Base-by-base conservation (phyloP, 1,140 invertebrate species). In the Zaprionus taronus region DNA sequence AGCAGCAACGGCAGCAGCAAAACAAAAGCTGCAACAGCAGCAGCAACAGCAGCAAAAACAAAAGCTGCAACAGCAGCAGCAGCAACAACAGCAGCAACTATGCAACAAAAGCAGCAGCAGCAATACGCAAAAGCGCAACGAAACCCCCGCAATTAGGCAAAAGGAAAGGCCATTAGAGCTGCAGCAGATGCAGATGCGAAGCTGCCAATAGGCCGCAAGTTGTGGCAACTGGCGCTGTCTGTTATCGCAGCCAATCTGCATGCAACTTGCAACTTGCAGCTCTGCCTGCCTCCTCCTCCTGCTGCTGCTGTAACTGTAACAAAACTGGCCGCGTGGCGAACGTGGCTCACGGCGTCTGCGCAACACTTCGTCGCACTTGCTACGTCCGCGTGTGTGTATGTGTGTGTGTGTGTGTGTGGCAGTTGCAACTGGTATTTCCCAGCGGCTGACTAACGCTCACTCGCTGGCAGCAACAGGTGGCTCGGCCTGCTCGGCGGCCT, bases 381-480 rank as follows among this genome's bases (percentile, higher is more conserved):
- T 53, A 41, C 34, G 15, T 49, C 22, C 15, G 47, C 17, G 24
- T 47, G 6, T 11, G 7, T 6, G 0, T 22, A 20, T 22, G 20
- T 49, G 15, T n/a, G 7, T 6, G 0, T 22, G 47, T 22, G 20
- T 49, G 15, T n/a, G 47, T 51, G 47, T 51, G 56, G 51, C 26
- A 70, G 44, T 67, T 22, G 47, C 82, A 87, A 87, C 83, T 87
- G 83, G 83, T 89, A 87, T 87, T 87, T 87, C 84, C 84, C 84
- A 86, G 83, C 84, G 80, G 82, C 82, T 84, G 82, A 86, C 83
- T 87, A 86, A 82, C 80, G 44, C 44, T 60, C 31, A 47, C 17
- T 49, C 20, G 65, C 55, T 67, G 68, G 58, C 34, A 61, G 80
- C 83, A 86, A 86, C 83, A 86, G 83, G 83, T 86, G 83, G 83